Evolutionary conservation across 2,113 vertebrate genomes (phyloP).

Genomic region (Pollimyrus isidori): DNA sequence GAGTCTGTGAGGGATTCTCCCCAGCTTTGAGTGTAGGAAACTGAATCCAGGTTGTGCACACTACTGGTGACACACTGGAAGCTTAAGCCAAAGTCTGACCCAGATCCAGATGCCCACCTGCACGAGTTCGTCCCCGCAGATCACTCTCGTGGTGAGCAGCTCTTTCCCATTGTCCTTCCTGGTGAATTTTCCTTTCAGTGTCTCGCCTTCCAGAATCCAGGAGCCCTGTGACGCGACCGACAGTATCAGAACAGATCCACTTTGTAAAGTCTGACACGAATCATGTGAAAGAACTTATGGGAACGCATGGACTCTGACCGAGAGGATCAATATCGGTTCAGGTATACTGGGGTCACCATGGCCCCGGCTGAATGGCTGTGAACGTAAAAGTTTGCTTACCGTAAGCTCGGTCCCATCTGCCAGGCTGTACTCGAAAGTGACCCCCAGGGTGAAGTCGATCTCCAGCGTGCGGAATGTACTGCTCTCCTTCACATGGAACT

Average conservation of each 20-base stretch:
- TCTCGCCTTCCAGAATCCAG: conserved; percentile 69
- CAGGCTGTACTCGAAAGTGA: conserved; percentile 71
- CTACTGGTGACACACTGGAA: not conserved
- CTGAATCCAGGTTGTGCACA: not conserved
- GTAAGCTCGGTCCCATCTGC: conserved; percentile 82
- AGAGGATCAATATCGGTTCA: not conserved
- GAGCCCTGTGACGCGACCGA: conserved; percentile 57
- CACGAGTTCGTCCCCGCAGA: conserved; percentile 68
- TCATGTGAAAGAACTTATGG: not conserved
- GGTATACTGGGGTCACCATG: not conserved
- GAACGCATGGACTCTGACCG: not conserved
- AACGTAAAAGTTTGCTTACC: conserved; percentile 55
- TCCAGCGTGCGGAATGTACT: conserved; percentile 76
- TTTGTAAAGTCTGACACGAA: not conserved
- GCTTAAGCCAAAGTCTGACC: not conserved
- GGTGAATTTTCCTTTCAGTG: conserved; percentile 67
- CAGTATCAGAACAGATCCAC: not conserved
- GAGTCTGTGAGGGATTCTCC: not conserved
- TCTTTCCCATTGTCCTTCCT: conserved; percentile 80
- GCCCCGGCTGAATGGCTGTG: not conserved
- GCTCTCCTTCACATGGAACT: conserved; percentile 74
- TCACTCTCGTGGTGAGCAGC: conserved; percentile 61
- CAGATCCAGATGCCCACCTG: conserved; percentile 63
- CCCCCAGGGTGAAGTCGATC: conserved; percentile 75
- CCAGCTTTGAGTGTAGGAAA: not conserved